A percentile compares a stretch with the other conserved stretches of the same genome.
These are phyloP conservation scores for Australoheros facetus DNA, from an alignment of 2,797 vertebrate genomes.

Conservation along the genomic window DNA sequence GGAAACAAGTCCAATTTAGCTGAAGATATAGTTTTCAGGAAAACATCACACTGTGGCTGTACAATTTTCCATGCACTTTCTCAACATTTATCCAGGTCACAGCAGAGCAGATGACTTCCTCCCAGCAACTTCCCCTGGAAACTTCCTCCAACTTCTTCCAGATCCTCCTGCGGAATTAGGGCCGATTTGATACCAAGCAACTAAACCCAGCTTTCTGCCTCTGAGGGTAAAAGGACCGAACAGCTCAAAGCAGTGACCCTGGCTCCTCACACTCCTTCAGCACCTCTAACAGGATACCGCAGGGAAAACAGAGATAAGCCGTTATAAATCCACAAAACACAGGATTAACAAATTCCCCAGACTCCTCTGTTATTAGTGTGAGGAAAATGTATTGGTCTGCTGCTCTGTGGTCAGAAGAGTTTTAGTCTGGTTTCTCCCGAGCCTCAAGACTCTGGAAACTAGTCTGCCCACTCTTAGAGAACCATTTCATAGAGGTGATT, in stretches of 20 bases:
- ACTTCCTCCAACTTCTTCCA: conserved; percentile 37
- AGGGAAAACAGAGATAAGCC: conserved; percentile 57
- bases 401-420: conserved; percentile 24
- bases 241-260: conserved; percentile 49
- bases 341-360: conserved; percentile 62
- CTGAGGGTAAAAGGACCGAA: conserved; percentile 27
- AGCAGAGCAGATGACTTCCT: conserved; percentile 18
- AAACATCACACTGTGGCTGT: conserved; percentile 14
- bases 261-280: conserved; percentile 40
- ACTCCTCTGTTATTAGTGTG: conserved; percentile 40
- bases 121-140: conserved; percentile 19
- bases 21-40: conserved; percentile 1
- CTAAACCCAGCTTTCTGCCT: conserved; percentile 23
- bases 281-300: conserved; percentile 43
- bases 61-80: conserved; percentile 27
- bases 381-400: conserved; percentile 29
- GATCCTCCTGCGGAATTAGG: conserved; percentile 36
- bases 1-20: conserved; percentile 5
- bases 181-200: conserved; percentile 32
- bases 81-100: conserved; percentile 21
- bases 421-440: neutral
- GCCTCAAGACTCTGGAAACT: conserved; percentile 11
- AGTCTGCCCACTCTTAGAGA: neutral
- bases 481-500: conserved; percentile 1
- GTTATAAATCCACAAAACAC: conserved; percentile 66